Evolutionary conservation across 2,113 vertebrate genomes (phyloP).

Genomic region (Trichechus manatus): DNA sequence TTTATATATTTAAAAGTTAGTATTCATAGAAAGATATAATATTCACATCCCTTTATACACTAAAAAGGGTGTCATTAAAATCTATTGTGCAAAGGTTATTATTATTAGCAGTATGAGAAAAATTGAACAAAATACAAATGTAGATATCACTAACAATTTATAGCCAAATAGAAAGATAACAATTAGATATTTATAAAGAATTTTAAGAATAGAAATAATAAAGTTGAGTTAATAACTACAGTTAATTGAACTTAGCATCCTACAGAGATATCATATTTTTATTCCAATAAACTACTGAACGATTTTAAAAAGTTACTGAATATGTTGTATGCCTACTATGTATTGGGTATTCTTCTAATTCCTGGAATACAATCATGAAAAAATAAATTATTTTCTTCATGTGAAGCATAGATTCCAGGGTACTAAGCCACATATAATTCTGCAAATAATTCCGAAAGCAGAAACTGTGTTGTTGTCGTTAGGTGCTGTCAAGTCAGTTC

Average conservation of each 20-base stretch:
- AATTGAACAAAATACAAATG: not conserved
- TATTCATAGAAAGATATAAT: not conserved
- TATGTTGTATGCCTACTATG: not conserved
- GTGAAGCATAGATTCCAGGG: not conserved
- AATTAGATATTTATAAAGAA: not conserved
- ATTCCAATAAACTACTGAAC: not conserved
- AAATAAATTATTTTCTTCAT: not conserved
- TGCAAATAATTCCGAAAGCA: too few species aligned
- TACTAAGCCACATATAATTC: not conserved
- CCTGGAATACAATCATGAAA: not conserved
- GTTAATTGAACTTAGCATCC: not conserved
- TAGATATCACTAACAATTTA: not conserved
- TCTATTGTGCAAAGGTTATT: not conserved
- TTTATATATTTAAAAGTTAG: not conserved
- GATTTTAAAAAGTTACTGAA: not conserved
- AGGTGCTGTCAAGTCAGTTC: not conserved
- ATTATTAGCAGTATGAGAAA: not conserved
- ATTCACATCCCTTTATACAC: not conserved
- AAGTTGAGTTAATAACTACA: not conserved
- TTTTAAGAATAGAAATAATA: constrained; percentile 5
- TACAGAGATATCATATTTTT: not conserved
- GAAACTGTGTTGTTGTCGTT: not conserved
- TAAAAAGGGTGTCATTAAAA: not conserved
- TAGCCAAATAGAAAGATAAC: not conserved
- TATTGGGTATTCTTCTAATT: not conserved